Base-by-base conservation (phyloP, 2,797 vertebrate species). In the Alauda arvensis region DNA sequence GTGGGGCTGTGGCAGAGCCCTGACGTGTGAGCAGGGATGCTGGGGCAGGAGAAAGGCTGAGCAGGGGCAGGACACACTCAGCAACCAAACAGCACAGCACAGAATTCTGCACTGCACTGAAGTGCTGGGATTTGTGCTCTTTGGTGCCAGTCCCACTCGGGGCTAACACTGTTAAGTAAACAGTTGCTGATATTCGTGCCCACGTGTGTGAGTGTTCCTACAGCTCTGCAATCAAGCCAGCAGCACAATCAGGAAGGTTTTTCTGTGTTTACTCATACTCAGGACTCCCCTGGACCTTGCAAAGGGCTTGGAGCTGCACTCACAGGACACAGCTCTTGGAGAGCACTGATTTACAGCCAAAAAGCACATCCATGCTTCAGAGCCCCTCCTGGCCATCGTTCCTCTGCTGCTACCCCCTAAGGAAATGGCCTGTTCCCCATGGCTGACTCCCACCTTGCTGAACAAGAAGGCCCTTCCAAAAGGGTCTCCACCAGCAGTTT, bases 1-100 rank as follows among this genome's bases (percentile, higher is more conserved):
- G 96, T 21, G 77, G 5, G 86, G 96, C 95, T 92, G 93, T 92
- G 23, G 94, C 24, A 81, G 95, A 90, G 92, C 95, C 78, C 88
- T 21, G 90, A 81, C 25, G 46, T 42, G 87, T 60, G 51, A 91
- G 85, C 83, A 56, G 88, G 43, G 48, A 81, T 72, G 93, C 82
- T 65, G 87, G 84, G 91, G 65, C n/a, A 88, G 52, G 74, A 79
- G 57, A 18, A 83, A 42, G 19, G 85, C 91, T 23, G 10, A 74
- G 68, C 59, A 42, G 0, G 0, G 81, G 17, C 70, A 71, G 53
- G 68, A 63, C 70, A 55, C 31, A 1, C 53, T 16, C 52, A 8
- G 66, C 75, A 91, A 61, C 85, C 81, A 26, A 14, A 33, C 26
- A 12, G 75, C 7, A 40, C 83, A 75, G 68, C 81, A 89, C 81